These are phyloP conservation scores for Calonectris borealis DNA, from an alignment of 2,113 vertebrate species.

Conservation along the genomic window DNA sequence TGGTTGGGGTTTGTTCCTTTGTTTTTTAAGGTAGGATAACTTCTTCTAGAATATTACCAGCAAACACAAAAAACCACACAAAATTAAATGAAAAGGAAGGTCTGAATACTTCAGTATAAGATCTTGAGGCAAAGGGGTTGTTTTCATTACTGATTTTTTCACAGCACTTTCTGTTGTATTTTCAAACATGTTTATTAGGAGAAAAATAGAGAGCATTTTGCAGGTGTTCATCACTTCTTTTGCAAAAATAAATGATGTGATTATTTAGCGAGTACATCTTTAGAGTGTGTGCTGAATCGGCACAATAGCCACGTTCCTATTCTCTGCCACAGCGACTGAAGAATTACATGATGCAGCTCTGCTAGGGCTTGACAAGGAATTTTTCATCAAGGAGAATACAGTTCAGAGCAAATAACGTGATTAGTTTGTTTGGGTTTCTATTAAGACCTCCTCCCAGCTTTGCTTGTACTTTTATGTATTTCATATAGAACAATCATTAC, in stretches of 20 bases:
- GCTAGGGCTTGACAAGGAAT: background rate
- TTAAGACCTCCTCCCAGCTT: background rate
- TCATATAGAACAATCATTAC: background rate
- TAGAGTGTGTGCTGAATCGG: background rate
- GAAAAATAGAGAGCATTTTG: background rate
- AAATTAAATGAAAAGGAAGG: background rate
- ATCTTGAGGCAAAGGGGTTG: background rate
- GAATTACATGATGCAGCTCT: background rate
- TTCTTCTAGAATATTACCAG: background rate
- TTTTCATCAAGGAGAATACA: background rate
- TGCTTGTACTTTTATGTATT: background rate
- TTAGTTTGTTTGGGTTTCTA: background rate
- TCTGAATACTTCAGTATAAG: background rate
- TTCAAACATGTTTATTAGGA: background rate
- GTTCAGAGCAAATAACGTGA: background rate
- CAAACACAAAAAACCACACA: background rate
- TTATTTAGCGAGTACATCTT: background rate
- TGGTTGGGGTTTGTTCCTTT: background rate
- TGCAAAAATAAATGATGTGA: background rate
- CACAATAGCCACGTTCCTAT: background rate
- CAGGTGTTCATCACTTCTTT: background rate
- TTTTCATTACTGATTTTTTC: background rate
- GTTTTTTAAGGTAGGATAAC: background rate
- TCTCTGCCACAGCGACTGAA: background rate
- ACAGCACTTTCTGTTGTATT: slow-evolving; percentile 12